Evolutionary conservation across 2,113 vertebrate species (phyloP), one percentile per base, ranked within the genome.

Genomic region (Daphoenositta chrysoptera): DNA sequence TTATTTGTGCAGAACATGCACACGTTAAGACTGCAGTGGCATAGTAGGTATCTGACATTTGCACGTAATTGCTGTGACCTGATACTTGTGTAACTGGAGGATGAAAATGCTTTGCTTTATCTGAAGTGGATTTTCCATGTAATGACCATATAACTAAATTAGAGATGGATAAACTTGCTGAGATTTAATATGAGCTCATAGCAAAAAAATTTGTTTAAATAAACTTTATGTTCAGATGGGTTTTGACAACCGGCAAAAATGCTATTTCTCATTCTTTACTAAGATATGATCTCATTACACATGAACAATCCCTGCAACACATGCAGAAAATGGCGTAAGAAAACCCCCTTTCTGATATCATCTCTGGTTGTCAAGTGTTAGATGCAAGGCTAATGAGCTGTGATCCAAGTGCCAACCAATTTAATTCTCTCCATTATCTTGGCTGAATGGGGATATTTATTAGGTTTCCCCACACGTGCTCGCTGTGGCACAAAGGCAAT

Each of bases 91-190:
- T 88, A 90, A 85, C 90, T 73, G 63, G 50, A 93, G 35, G 75
- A 92, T 35, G 63, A 96, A 94, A 96, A 91, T 54, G 10, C 28
- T 83, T 66, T 63, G n/a, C 92, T 94, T 94, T 93, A 83, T 97
- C 85, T 44, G 69, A 96, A 96, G 73, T 33, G 31, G 78, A 90
- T 87, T 92, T 92, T 93, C 73, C 68, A 35, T 53, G 56, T 87
- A 87, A 94, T 69, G 89, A 79, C 83, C 72, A 95, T 76, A 56
- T 94, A 92, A 96, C 80, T 96, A 65, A 94, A 94, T 96, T 96
- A 94, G 81, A 83, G 53, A 85, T 54, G 72, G 93, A 90, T 94
- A 90, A 89, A 73, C 78, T 91, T 81, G n/a, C 76, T 89, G 71
- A 83, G 73, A 86, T 89, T 87, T 96, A 91, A 90, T 35, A 66